Conservation (phyloP, 2,888 invertebrate genomes). For the Apomyelois bistriatella region DNA sequence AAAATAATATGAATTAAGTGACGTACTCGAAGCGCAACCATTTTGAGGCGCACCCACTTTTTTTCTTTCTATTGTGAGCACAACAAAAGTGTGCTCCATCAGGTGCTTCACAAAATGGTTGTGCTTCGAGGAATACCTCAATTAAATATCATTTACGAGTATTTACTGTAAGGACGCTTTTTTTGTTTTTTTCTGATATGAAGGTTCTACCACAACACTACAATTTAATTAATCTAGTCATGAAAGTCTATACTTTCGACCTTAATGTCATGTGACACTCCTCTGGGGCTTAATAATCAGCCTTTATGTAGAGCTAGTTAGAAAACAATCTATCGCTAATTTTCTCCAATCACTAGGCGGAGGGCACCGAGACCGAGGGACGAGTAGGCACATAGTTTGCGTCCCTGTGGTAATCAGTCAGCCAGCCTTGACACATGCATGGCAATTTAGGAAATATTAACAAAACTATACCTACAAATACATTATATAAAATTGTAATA, state of each 20-base stretch:
- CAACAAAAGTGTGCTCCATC: too few relatives aligned
- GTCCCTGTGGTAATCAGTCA: constrained; percentile 34
- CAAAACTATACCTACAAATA: not conserved
- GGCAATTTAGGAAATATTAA: not conserved
- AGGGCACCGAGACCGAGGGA: not conserved
- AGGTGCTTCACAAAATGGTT: too few relatives aligned
- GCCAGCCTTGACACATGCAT: not conserved
- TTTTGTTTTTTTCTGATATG: too few relatives aligned
- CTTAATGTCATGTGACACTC: not conserved
- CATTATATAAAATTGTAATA: not conserved
- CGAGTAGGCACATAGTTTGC: not conserved
- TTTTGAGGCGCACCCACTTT: too few relatives aligned
- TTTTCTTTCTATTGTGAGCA: too few relatives aligned
- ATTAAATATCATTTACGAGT: too few relatives aligned
- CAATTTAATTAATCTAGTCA: not conserved
- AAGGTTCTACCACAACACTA: not conserved
- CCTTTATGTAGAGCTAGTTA: constrained; percentile 15
- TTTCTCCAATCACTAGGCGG: constrained; percentile 20
- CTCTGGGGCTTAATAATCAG: constrained; percentile 2
- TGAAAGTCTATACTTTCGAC: not conserved
- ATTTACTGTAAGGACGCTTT: too few relatives aligned
- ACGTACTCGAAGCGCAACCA: too few relatives aligned
- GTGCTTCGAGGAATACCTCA: too few relatives aligned
- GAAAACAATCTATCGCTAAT: constrained; percentile 26
- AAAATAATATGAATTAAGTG: too few relatives aligned